A percentile compares a stretch with the other conserved stretches of the same genome.
These are phyloP conservation scores for Eremobia ochroleuca DNA, from an alignment of 2,888 invertebrate genomes.

Conservation along the genomic window DNA sequence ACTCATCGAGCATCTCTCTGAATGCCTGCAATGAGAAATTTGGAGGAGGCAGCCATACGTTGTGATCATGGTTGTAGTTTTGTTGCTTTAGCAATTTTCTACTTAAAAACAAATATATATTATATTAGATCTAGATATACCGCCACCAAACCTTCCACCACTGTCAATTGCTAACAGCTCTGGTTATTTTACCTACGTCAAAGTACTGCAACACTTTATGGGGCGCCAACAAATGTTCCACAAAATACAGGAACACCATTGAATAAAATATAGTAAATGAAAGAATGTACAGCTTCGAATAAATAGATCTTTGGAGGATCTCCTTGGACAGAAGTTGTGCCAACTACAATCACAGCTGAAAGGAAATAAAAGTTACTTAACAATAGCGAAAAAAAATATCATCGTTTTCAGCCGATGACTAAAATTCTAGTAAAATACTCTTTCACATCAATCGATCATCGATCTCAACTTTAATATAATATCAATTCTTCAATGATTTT, in stretches of 20 bases:
- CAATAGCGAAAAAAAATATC: not conserved
- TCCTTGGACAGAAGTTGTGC: constrained; percentile 3
- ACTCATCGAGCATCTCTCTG: not conserved
- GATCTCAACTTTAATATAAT: not conserved
- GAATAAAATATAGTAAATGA: constrained; percentile 28
- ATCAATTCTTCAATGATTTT: not conserved
- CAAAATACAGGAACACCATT: constrained; percentile 33
- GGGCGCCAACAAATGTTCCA: constrained; percentile 37
- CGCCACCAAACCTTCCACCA: constrained; percentile 9
- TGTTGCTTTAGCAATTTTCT: no score
- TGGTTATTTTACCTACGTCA: not conserved
- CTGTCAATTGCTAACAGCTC: not conserved
- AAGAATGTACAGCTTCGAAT: constrained; percentile 29
- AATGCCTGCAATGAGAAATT: not conserved
- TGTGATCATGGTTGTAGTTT: not conserved
- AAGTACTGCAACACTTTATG: not conserved
- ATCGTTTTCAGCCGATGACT: no score
- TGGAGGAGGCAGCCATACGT: not conserved
- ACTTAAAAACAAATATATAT: not conserved
- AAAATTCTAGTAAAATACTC: not conserved
- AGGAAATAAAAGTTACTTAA: not conserved
- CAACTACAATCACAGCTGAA: constrained; percentile 23
- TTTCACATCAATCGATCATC: not conserved
- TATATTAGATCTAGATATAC: constrained; percentile 1
- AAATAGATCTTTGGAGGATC: constrained; percentile 17